These are phyloP conservation scores for Ammodramus savannarum DNA, from an alignment of 2,113 vertebrate genomes.

Conservation along the genomic window DNA sequence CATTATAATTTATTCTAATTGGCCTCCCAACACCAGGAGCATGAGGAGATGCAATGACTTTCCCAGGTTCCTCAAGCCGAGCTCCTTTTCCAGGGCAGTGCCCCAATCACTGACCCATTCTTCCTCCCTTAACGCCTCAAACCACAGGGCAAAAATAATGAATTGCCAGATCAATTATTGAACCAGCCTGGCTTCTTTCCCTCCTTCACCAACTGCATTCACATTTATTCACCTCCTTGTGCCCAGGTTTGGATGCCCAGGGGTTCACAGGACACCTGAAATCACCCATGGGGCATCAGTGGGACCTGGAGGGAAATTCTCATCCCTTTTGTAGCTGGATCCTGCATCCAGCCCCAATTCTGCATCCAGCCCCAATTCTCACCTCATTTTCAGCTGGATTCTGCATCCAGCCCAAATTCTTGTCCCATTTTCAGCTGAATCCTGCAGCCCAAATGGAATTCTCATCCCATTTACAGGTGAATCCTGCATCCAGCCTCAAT, in stretches of 20 bases:
- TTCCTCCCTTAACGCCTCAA: neutral
- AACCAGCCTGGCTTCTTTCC: neutral
- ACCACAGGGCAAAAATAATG: neutral
- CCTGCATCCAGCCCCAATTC: no score
- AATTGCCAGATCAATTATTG: neutral
- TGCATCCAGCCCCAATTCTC: no score
- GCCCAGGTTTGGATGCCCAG: neutral
- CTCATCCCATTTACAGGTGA: neutral
- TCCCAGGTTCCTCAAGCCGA: neutral
- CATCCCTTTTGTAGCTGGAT: accelerated
- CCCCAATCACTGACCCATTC: neutral
- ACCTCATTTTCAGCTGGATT: no score
- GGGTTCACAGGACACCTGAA: neutral
- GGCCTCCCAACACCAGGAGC: neutral
- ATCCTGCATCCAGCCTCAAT: neutral
- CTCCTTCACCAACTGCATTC: neutral
- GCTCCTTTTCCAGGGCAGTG: neutral
- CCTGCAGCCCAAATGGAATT: no score
- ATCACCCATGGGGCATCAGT: neutral
- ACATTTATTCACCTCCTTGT: neutral
- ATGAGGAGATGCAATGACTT: neutral
- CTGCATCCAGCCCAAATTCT: neutral
- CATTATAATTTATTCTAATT: neutral
- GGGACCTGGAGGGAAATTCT: neutral
- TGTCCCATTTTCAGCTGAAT: accelerated